Evolutionary conservation across 2,113 vertebrate species (phyloP).

Genomic region (Azemiops feae): DNA sequence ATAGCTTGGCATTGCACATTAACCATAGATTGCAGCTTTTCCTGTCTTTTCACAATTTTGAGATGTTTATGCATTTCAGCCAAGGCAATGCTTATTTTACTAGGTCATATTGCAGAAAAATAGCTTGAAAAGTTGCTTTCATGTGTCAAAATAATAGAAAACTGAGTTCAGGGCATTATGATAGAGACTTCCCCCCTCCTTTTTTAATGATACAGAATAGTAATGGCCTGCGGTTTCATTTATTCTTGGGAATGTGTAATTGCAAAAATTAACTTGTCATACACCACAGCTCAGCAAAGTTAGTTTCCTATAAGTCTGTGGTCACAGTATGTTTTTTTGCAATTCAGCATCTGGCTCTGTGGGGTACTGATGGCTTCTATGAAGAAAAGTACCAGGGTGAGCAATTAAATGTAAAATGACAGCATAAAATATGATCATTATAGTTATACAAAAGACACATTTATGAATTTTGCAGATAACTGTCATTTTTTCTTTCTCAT

Average conservation of each 20-base stretch:
- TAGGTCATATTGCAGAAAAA: conserved; percentile 58
- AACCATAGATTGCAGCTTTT: conserved; percentile 37
- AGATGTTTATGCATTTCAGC: conserved; percentile 59
- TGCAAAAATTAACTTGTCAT: conserved; percentile 85
- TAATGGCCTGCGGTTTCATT: conserved; percentile 76
- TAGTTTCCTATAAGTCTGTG: conserved; percentile 77
- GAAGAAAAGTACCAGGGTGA: conserved; percentile 80
- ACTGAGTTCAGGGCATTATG: conserved; percentile 69
- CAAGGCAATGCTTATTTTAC: conserved; percentile 65
- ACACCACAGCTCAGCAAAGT: conserved; percentile 78
- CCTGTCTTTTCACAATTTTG: conserved; percentile 45
- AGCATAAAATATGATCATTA: conserved; percentile 92
- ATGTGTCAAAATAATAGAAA: conserved; percentile 64
- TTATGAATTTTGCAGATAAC: conserved; percentile 92
- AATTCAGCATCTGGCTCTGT: conserved; percentile 84
- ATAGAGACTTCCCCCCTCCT: conserved; percentile 61
- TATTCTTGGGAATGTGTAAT: conserved; percentile 81
- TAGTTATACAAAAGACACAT: conserved; percentile 86
- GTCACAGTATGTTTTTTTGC: conserved; percentile 83
- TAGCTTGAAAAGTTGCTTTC: conserved; percentile 67
- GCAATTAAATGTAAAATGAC: conserved; percentile 85
- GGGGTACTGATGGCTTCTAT: conserved; percentile 84
- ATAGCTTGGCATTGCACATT: conserved; percentile 42
- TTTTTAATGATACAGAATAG: conserved; percentile 73
- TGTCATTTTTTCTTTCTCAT: conserved; percentile 83